Evolutionary conservation across 1,140 invertebrate species (phyloP).

Genomic region (fruit fly (Drosophila melanogaster)): Release_6_plus_ISO1_MT NT_033777.3:15486001-15486500

Average conservation of each 20-base stretch:
- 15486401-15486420: slow-evolving; percentile 74
- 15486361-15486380: slow-evolving; percentile 61
- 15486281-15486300: slow-evolving; percentile 56
- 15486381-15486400: slow-evolving; percentile 65
- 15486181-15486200: slow-evolving; percentile 76
- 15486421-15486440: slow-evolving; percentile 79
- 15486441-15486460: slow-evolving; percentile 79
- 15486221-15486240: slow-evolving; percentile 17
- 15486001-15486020: neutral
- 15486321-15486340: slow-evolving; percentile 49
- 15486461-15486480: slow-evolving; percentile 76
- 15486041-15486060: no score
- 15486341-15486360: slow-evolving; percentile 62
- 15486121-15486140: neutral
- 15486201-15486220: slow-evolving; percentile 33
- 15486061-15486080: no score
- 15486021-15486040: neutral
- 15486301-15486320: slow-evolving; percentile 1
- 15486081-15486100: neutral
- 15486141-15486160: slow-evolving; percentile 75
- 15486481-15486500: slow-evolving; percentile 75
- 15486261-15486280: slow-evolving; percentile 53
- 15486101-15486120: neutral
- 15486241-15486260: slow-evolving; percentile 46
- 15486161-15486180: slow-evolving; percentile 70